phyloP scores from a whole-genome alignment of 2,113 vertebrate species.

The Sylvia atricapilla region DNA sequence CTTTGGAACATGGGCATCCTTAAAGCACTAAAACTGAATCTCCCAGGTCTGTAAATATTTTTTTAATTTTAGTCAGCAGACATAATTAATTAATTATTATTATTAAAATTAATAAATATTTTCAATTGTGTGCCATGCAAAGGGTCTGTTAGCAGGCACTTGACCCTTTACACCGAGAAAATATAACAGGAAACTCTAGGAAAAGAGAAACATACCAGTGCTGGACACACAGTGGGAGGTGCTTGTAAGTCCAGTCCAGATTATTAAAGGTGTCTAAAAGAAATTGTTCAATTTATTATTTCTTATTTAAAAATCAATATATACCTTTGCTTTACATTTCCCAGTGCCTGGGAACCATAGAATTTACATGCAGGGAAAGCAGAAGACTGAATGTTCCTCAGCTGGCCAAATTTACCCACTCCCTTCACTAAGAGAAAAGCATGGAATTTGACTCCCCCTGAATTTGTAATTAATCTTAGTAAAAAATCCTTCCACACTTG shows the following conservation, averaged over 20 bases:
- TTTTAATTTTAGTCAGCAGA: too few relatives aligned
- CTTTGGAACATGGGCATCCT: not conserved
- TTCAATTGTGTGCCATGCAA: not conserved
- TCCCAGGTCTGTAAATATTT: not conserved
- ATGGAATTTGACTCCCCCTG: not conserved
- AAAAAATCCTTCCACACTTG: not conserved
- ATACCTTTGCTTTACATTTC: not conserved
- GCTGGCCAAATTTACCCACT: not conserved
- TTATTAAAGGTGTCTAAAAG: not conserved
- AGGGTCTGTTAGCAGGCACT: not conserved
- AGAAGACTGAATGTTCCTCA: not conserved
- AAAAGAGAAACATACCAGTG: not conserved
- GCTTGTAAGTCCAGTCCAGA: not conserved
- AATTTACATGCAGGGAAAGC: not conserved
- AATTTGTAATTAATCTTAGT: not conserved
- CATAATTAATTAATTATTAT: too few relatives aligned
- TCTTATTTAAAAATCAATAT: not conserved
- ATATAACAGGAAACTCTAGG: not conserved
- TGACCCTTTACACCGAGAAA: not conserved
- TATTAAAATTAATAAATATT: constrained; percentile 1
- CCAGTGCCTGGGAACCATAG: not conserved
- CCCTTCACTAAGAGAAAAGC: not conserved
- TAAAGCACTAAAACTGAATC: not conserved
- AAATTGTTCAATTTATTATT: constrained; percentile 11
- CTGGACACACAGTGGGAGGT: not conserved